A percentile compares a stretch with the other conserved stretches of the same genome.
Evolutionary conservation across 2,113 vertebrate species (phyloP).

Genomic region (Microtus ochrogaster): DNA sequence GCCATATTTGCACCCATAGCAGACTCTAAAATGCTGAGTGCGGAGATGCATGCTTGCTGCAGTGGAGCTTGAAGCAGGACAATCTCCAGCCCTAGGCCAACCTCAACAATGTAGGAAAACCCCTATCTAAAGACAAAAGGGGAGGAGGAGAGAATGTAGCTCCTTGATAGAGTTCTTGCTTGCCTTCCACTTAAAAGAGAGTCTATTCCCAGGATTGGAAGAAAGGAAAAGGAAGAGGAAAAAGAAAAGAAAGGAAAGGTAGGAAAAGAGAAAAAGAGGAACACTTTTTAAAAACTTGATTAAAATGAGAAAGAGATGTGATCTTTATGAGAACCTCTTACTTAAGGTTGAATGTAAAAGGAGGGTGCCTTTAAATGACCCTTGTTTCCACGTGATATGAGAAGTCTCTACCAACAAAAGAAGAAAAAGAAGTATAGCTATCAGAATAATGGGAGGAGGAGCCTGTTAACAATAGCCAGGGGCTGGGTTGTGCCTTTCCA

Average conservation of each 20-base stretch:
- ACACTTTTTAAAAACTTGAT: neutral
- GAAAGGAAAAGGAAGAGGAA: too few species aligned
- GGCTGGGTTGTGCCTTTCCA: neutral
- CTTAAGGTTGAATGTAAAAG: slow-evolving; percentile 3
- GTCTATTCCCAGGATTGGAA: neutral
- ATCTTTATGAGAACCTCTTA: slow-evolving; percentile 17
- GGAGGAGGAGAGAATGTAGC: neutral
- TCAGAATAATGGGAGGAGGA: neutral
- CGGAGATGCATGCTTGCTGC: neutral
- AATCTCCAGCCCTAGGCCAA: neutral
- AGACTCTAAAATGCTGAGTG: neutral
- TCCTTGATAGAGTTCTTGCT: neutral
- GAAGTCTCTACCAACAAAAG: slow-evolving; percentile 23
- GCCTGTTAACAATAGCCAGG: neutral
- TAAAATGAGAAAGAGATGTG: neutral
- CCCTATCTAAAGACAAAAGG: neutral
- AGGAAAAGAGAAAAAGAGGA: neutral
- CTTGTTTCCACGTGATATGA: neutral
- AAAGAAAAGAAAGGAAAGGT: too few species aligned
- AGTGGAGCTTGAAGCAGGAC: neutral
- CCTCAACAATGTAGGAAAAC: neutral
- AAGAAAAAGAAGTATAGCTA: neutral
- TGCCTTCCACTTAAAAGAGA: neutral
- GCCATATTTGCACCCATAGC: neutral
- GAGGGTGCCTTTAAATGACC: neutral